phyloP scores from a whole-genome alignment of 2,113 vertebrate species.

The Lynx canadensis region DNA sequence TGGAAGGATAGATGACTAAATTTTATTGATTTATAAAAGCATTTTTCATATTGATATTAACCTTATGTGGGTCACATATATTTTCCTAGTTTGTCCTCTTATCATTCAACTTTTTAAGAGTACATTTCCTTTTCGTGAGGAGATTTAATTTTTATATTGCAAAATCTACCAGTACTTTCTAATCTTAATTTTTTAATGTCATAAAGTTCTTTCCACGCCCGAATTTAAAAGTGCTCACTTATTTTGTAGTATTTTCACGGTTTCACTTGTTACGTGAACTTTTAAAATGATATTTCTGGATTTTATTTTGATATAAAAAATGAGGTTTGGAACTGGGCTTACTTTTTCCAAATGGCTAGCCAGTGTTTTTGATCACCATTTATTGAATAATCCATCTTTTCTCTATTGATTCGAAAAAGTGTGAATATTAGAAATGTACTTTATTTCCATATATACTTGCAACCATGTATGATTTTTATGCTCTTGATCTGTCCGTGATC shows the following conservation, averaged over 20 bases:
- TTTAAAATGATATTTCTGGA: slow-evolving; percentile 45
- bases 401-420: slow-evolving; percentile 11
- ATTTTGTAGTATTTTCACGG: slow-evolving; percentile 33
- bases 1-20: not conserved
- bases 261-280: slow-evolving; percentile 49
- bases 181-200: slow-evolving; percentile 4
- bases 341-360: slow-evolving; percentile 13
- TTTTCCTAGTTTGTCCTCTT: slow-evolving; percentile 1
- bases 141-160: slow-evolving; percentile 11
- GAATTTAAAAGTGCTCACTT: slow-evolving; percentile 34
- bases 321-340: slow-evolving; percentile 9
- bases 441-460: not conserved
- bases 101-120: slow-evolving; percentile 7
- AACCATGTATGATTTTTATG: not conserved
- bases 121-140: not conserved
- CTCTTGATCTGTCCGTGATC: not conserved
- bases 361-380: not conserved
- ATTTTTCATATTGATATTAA: slow-evolving; percentile 1
- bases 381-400: not conserved
- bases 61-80: not conserved
- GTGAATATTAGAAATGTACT: not conserved
- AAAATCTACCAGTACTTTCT: slow-evolving; percentile 24
- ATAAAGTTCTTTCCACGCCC: not conserved
- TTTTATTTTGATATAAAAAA: slow-evolving; percentile 61
- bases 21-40: slow-evolving; percentile 42